A percentile compares a stretch with the other conserved stretches of the same genome.
These are phyloP conservation scores for Ennomos erosarius DNA, from an alignment of 2,888 invertebrate genomes.

Conservation along the genomic window DNA sequence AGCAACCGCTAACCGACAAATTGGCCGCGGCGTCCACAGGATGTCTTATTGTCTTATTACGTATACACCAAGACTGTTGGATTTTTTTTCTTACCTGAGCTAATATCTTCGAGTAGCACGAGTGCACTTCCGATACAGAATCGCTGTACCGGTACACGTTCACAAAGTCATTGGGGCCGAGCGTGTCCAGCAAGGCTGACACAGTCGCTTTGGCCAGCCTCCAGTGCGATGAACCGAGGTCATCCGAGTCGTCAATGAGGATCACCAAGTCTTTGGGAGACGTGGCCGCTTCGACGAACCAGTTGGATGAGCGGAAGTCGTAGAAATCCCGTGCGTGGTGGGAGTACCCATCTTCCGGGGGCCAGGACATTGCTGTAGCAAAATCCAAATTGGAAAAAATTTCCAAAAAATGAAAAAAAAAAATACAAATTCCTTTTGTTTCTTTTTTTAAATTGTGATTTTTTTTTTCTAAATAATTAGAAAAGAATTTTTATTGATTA, in stretches of 20 bases:
- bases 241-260: conserved; percentile 95
- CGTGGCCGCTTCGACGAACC: conserved; percentile 99
- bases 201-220: conserved; percentile 95
- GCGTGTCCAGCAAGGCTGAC: conserved; percentile 95
- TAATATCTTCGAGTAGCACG: conserved; percentile 95
- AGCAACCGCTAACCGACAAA: too few species aligned
- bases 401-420: too few species aligned
- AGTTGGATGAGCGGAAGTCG: conserved; percentile 96
- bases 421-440: too few species aligned
- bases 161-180: conserved; percentile 98
- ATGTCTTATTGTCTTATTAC: too few species aligned
- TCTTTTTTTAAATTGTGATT: too few species aligned
- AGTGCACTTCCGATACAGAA: conserved; percentile 91
- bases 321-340: conserved; percentile 93
- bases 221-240: conserved; percentile 93
- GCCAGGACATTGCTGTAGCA: conserved; percentile 91
- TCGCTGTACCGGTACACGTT: conserved; percentile 97
- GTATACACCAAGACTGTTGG: too few species aligned
- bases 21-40: too few species aligned
- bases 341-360: conserved; percentile 91
- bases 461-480: too few species aligned
- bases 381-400: too few species aligned
- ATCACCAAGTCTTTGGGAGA: conserved; percentile 99
- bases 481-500: neutral
- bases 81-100: conserved; percentile 88